Conservation (phyloP, 1,140 invertebrate species). For the Maconellicoccus hirsutus region DNA sequence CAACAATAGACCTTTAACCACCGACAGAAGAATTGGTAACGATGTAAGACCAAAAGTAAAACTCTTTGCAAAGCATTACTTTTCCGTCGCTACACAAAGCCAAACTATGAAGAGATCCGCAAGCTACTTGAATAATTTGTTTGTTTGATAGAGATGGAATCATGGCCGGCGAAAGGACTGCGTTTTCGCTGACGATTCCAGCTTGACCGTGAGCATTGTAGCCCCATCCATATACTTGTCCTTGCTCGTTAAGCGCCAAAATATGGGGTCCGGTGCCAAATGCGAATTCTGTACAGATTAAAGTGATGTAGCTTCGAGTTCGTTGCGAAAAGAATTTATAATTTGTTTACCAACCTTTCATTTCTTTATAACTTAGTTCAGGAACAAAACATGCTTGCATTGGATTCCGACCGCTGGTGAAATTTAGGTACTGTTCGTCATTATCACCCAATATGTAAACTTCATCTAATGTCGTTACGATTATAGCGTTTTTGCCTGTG, state of each 20-base stretch:
- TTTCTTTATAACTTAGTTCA: background rate
- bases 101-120: background rate
- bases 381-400: background rate
- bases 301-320: background rate
- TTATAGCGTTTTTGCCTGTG: background rate
- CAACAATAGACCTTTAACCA: background rate
- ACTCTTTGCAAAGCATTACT: background rate
- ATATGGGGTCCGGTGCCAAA: background rate
- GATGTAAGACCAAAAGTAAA: background rate
- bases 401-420: background rate
- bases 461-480: background rate
- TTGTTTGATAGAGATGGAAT: background rate
- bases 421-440: background rate
- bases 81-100: background rate
- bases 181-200: background rate
- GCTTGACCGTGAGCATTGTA: background rate
- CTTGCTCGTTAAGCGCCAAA: background rate
- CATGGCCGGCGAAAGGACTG: background rate
- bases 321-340: background rate
- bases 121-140: background rate
- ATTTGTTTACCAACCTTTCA: background rate
- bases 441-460: background rate
- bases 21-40: too few relatives aligned
- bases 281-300: background rate
- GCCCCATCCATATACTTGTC: background rate